Conservation (phyloP, 2,888 invertebrate species). For the Acleris emargana region DNA sequence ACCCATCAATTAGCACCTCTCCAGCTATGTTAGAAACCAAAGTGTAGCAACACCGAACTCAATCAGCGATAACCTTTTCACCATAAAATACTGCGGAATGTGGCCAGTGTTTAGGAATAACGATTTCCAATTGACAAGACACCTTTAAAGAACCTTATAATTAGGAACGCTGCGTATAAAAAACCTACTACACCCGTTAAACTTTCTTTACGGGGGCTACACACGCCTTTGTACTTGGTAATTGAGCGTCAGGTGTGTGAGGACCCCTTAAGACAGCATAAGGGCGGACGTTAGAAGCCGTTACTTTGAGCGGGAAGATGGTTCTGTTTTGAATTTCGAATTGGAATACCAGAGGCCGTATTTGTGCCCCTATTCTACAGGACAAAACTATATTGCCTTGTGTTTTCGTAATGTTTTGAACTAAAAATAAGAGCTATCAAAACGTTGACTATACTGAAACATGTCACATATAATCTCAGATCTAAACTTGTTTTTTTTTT, state of each 20-base stretch:
- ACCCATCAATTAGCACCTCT: too few relatives aligned
- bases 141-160: not conserved
- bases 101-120: not conserved
- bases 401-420: too few relatives aligned
- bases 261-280: constrained; percentile 32
- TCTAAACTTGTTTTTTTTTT: too few relatives aligned
- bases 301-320: constrained; percentile 45
- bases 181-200: constrained; percentile 15
- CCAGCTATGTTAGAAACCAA: too few relatives aligned
- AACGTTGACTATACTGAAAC: too few relatives aligned
- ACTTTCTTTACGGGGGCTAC: constrained; percentile 28
- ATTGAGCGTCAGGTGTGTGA: constrained; percentile 37
- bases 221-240: constrained; percentile 30
- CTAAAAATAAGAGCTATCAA: too few relatives aligned
- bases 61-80: not conserved
- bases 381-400: too few relatives aligned
- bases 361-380: too few relatives aligned
- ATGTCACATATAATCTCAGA: too few relatives aligned
- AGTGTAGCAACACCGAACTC: too few relatives aligned
- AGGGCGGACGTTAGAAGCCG: constrained; percentile 46
- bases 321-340: constrained; percentile 8
- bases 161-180: not conserved
- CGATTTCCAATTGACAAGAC: constrained; percentile 2
- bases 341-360: not conserved
- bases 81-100: not conserved